Evolutionary conservation across 2,888 invertebrate genomes (phyloP), one percentile per base, ranked within the genome.

Genomic region (Emmelina monodactyla): DNA sequence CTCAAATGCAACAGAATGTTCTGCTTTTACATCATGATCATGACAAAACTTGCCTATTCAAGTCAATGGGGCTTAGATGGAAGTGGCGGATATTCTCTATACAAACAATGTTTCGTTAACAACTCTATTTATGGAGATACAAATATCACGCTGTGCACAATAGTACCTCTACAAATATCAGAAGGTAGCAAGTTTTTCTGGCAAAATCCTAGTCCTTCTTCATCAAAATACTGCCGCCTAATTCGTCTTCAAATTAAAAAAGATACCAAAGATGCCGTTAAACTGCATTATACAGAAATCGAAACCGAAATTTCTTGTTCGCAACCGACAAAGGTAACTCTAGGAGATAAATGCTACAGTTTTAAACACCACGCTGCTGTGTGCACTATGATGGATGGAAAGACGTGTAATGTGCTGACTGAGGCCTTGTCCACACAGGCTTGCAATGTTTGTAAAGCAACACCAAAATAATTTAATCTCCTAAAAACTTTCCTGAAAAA

Each of bases 371-470:
- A 22, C n/a, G n/a, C n/a, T 28, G 19, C 31, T 15, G 22, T 35
- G 12, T 37, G 35, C 31, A 32, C 39, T 31, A 39, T 39, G 42
- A 35, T 42, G 28, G 42, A 42, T 28, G 42, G 39, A n/a, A 42
- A 42, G 30, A 36, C 34, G 22, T 37, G 37, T 31, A 41, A 40
- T 19, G 39, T 40, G 12, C 28, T 39, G 4, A 41, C 44, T 22
- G 25, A 42, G 3, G 40, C 38, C 16, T 14, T 36, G 16, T 39
- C 40, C 16, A 28, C 44, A 10, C 40, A 44, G 28, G 33, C 37
- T 6, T 44, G 42, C 31, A 39, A 42, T 16, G 30, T 44, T 22
- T 44, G 42, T 22, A 41, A 39, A 22, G 42, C 37, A 22, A 42
- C 40, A 32, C 40, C 38, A 3, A 38, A 39, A 31, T 39, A 42